Percentiles rank a stretch among this genome's conserved stretches.
phyloP scores from a whole-genome alignment of 2,888 invertebrate genomes.

The Tuta absoluta region DNA sequence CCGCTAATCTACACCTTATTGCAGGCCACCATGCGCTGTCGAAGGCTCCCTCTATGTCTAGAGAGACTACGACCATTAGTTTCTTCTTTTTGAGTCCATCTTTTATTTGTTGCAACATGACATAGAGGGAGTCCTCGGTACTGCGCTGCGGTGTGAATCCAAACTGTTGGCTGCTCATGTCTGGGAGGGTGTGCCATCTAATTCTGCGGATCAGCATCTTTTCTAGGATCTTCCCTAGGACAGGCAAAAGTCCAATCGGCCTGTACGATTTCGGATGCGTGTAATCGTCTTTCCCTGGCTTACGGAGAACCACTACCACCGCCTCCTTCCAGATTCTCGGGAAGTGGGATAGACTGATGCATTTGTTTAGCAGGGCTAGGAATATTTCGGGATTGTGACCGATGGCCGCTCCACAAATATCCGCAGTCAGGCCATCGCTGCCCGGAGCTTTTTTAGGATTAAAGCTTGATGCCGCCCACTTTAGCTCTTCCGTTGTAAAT shows the following conservation, averaged over 20 bases:
- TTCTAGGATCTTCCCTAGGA: neutral
- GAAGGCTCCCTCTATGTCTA: too few relatives aligned
- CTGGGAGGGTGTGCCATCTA: neutral
- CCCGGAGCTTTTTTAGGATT: slow-evolving; percentile 17
- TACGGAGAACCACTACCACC: neutral
- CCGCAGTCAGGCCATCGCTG: neutral
- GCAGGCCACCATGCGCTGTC: slow-evolving; percentile 31
- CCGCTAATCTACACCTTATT: slow-evolving; percentile 24
- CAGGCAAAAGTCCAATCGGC: neutral
- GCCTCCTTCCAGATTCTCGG: slow-evolving; percentile 9
- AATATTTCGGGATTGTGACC: neutral
- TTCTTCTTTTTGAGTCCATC: too few relatives aligned
- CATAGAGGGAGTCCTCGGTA: too few relatives aligned
- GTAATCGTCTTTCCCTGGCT: slow-evolving; percentile 1
- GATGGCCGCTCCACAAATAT: neutral
- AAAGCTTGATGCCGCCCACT: neutral
- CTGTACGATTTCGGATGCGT: too few relatives aligned
- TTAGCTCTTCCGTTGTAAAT: neutral
- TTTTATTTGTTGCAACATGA: too few relatives aligned
- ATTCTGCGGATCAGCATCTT: neutral
- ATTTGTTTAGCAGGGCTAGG: neutral
- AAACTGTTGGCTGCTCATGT: too few relatives aligned
- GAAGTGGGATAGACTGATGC: neutral
- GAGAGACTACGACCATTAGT: too few relatives aligned
- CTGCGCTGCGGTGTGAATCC: too few relatives aligned